phyloP scores from a whole-genome alignment of 1,140 invertebrate genomes.

The Drosophila sturtevanti region DNA sequence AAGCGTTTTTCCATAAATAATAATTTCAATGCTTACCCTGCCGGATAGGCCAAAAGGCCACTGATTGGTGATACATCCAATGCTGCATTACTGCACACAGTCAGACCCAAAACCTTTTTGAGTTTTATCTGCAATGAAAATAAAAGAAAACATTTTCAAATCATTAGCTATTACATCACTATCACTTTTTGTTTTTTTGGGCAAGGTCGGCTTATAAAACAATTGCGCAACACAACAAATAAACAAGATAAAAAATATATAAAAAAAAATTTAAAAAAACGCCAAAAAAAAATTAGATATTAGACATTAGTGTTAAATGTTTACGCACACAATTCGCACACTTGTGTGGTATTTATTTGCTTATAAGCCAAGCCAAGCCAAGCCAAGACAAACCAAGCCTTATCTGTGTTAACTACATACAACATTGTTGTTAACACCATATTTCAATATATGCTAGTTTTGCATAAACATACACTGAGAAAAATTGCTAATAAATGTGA shows the following conservation, averaged over 20 bases:
- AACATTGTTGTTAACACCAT: slow-evolving; percentile 10
- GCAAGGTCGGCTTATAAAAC: slow-evolving; percentile 45
- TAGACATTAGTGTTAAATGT: slow-evolving; percentile 56
- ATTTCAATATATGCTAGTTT: slow-evolving; percentile 14
- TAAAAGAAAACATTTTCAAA: slow-evolving; percentile 24
- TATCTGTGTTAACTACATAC: slow-evolving; percentile 23
- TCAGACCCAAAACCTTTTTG: slow-evolving; percentile 95
- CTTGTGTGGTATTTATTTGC: slow-evolving; percentile 57
- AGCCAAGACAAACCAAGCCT: slow-evolving; percentile 39
- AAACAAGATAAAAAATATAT: slow-evolving; percentile 18
- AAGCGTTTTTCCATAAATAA: background rate
- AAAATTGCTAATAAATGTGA: too few relatives aligned
- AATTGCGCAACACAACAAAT: slow-evolving; percentile 25
- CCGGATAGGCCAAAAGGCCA: slow-evolving; percentile 95
- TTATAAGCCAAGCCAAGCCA: slow-evolving; percentile 43
- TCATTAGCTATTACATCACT: slow-evolving; percentile 61
- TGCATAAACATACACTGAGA: slow-evolving; percentile 33
- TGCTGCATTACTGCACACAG: slow-evolving; percentile 94
- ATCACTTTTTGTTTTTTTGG: slow-evolving; percentile 2
- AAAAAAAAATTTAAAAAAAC: slow-evolving; percentile 31
- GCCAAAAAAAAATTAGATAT: slow-evolving; percentile 17
- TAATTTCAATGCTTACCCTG: slow-evolving; percentile 87
- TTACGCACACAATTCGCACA: slow-evolving; percentile 68
- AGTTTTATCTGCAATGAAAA: slow-evolving; percentile 90
- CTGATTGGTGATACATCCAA: slow-evolving; percentile 93